Percentiles rank a stretch among this genome's conserved stretches.
Evolutionary conservation across 2,888 invertebrate species (phyloP).

Genomic region (Alloscopus bannaensis): DNA sequence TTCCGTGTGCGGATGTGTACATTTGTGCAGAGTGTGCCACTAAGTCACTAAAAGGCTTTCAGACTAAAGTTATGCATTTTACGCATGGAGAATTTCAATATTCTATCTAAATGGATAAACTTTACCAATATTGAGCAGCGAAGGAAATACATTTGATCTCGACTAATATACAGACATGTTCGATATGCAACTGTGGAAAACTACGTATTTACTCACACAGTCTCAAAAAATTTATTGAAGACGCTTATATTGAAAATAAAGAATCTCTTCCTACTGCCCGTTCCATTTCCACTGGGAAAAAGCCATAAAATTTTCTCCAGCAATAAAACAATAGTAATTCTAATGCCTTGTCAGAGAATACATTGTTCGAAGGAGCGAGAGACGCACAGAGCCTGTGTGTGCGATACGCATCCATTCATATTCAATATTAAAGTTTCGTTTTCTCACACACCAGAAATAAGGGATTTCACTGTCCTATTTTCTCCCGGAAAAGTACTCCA

Average conservation of each 20-base stretch:
- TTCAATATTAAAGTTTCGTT: background rate
- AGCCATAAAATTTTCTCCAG: slow-evolving; percentile 27
- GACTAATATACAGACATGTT: background rate
- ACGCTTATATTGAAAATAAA: too few species aligned
- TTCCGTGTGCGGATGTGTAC: background rate
- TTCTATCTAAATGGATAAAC: slow-evolving; percentile 21
- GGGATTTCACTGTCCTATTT: slow-evolving; percentile 15
- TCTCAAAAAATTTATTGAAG: slow-evolving; percentile 19
- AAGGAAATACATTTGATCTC: background rate
- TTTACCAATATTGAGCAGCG: slow-evolving; percentile 12
- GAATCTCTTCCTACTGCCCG: too few species aligned
- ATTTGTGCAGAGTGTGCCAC: background rate
- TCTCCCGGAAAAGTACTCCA: too few species aligned
- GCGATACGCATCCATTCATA: background rate
- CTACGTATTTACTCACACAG: background rate
- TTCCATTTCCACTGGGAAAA: slow-evolving; percentile 9
- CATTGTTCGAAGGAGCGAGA: too few species aligned
- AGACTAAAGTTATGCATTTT: background rate
- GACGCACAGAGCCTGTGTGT: too few species aligned
- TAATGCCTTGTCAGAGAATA: slow-evolving; percentile 17
- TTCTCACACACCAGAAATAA: too few species aligned
- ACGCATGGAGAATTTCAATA: slow-evolving; percentile 33
- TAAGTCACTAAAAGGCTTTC: background rate
- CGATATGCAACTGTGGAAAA: background rate
- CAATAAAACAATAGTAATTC: slow-evolving; percentile 46